Percentiles rank a stretch among this genome's conserved stretches.
Evolutionary conservation across 2,113 vertebrate species (phyloP).

Genomic region (Alces alces): DNA sequence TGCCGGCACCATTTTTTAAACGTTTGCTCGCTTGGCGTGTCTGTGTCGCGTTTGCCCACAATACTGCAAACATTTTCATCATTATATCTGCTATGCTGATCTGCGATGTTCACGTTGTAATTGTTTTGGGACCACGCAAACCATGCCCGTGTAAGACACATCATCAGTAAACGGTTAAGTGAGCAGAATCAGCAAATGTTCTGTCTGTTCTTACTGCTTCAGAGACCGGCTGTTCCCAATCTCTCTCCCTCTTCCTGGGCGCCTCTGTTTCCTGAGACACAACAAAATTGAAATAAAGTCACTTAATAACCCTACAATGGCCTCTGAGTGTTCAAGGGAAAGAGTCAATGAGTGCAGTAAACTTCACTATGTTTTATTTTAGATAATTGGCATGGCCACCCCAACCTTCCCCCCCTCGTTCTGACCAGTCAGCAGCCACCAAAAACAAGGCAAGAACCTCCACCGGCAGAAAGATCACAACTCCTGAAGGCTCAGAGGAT

Average conservation of each 20-base stretch:
- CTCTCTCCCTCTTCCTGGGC: not conserved
- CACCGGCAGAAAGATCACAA: not conserved
- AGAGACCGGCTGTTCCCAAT: accelerated
- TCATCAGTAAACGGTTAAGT: not conserved
- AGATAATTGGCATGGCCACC: accelerated
- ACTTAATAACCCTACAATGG: not conserved
- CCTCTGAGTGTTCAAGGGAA: not conserved
- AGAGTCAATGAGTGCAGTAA: not conserved
- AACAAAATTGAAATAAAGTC: not conserved
- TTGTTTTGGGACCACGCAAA: not conserved
- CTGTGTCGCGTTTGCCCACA: not conserved
- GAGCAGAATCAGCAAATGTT: not conserved
- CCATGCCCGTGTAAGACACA: accelerated
- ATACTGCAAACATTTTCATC: not conserved
- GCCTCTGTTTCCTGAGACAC: not conserved
- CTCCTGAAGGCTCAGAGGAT: not conserved
- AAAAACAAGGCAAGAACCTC: not conserved
- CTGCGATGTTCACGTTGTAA: not conserved
- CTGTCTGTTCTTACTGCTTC: not conserved
- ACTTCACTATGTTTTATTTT: not conserved
- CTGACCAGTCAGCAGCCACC: not conserved
- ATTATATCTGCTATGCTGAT: not conserved
- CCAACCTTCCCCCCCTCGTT: no score
- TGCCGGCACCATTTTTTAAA: not conserved
- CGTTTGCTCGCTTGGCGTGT: not conserved